phyloP scores from a whole-genome alignment of 2,797 vertebrate species.

The Prionace glauca region DNA sequence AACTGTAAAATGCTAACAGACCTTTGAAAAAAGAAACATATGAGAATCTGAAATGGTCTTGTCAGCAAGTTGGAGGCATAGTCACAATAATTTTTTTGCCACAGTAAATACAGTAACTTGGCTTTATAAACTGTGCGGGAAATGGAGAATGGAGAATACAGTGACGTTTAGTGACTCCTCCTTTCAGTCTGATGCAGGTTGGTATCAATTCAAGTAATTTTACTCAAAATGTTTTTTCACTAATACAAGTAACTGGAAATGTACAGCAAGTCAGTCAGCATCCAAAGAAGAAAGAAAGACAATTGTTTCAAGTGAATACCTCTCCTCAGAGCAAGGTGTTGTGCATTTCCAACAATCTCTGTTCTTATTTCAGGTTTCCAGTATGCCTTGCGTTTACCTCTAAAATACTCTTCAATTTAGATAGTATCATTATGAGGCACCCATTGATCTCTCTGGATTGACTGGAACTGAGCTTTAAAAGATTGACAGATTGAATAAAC shows the following conservation, averaged over 20 bases:
- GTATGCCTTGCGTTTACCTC: neutral
- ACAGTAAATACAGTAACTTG: neutral
- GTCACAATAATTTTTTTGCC: slow-evolving; percentile 33
- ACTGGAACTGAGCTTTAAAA: neutral
- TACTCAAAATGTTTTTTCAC: neutral
- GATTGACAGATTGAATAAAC: neutral
- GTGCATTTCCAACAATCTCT: neutral
- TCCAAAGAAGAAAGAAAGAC: neutral
- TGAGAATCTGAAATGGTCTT: slow-evolving; percentile 26
- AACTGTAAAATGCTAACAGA: slow-evolving; percentile 29
- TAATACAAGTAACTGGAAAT: neutral
- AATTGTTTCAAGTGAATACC: neutral
- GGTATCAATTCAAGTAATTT: neutral
- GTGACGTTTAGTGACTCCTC: neutral
- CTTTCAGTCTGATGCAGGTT: neutral
- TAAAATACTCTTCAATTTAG: neutral
- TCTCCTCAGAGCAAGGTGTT: neutral
- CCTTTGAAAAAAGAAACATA: slow-evolving; percentile 34
- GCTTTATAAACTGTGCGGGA: neutral
- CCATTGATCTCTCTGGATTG: neutral
- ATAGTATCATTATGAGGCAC: neutral
- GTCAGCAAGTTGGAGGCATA: slow-evolving; percentile 19
- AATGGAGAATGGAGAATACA: neutral
- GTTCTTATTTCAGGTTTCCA: neutral
- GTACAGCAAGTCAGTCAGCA: neutral